Evolutionary conservation across 2,888 invertebrate genomes (phyloP), one percentile per base, ranked within the genome.

Genomic region (Agrochola litura): DNA sequence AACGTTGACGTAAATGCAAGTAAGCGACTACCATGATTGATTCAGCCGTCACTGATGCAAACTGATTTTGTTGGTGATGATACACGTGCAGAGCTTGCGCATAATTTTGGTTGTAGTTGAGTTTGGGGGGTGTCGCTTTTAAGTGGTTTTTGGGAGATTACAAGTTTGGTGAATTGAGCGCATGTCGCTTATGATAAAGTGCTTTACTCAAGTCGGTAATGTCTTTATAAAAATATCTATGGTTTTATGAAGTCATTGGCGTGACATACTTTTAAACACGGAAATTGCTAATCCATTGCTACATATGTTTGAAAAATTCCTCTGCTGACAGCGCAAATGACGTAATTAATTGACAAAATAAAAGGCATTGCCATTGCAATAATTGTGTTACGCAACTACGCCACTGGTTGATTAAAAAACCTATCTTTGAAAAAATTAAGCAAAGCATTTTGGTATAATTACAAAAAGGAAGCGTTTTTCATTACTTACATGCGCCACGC

Each of bases 21-120:
- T 79, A 78, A 83, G 81, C 73, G 71, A 46, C 61, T 60, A 75
- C 70, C 65, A 74, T 86, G 88, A 87, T 88, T 86, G 81, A 86
- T 87, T 73, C 77, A 79, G 64, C 86, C 69, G 72, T 83, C 76
- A 60, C 82, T 30, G 83, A 75, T 74, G 73, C 58, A 49, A 78
- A 41, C 83, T 72, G 83, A 86, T 86, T 79, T 67, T 79, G 79
- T 77, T 79, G 25, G 58, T 30, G 74, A 67, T 60, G 43, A 46
- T 73, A 74, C 66, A 41, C 16, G 65, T 63, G 49, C 30, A 5
- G 84, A 72, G 63, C 71, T 73, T n/a, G 61, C 41, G 76, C 43
- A 76, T 76, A 84, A 83, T 81, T 70, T 81, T 19, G 69, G 41
- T 6, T 25, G n/a, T 67, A 56, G 22, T 73, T 60, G 30, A 61